Evolutionary conservation across 2,797 vertebrate species (phyloP), one percentile per base, ranked within the genome.

Genomic region (Cheirogaleus major): DNA sequence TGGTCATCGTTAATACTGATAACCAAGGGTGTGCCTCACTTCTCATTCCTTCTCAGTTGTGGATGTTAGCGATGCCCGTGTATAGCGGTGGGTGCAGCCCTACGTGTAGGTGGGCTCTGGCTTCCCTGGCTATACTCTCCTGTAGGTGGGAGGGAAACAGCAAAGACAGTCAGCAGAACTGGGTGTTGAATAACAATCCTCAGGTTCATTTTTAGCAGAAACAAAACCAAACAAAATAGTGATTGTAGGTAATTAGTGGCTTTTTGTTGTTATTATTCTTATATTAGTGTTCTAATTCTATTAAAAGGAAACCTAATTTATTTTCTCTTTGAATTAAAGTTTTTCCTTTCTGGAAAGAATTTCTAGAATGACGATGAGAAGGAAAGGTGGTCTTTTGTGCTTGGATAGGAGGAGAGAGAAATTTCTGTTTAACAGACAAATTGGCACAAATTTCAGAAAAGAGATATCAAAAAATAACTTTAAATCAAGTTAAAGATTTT

Each of bases 241-340:
- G 55, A 86, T 76, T 63, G 1, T 35, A 55, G 61, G 27, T 32
- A 93, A 23, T 83, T 50, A 57, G 30, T 57, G 57, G 43, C 38
- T 85, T 65, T 75, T 79, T n/a, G 1, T 61, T 87, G 0, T 89
- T 92, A 32, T 3, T 73, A 2, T 78, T 84, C 61, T 86, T 45
- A 9, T 91, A 27, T 76, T 91, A 78, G 55, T 95, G 35, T 11
- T 91, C 11, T 79, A 76, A 14, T 93, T 80, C 82, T 76, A 12
- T 84, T 73, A 69, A 69, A 82, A 63, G 81, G 41, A 85, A 93
- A 76, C 23, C 81, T 25, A 94, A 82, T 61, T 45, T 73, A 57
- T 76, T 67, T 75, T 93, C 23, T 88, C 22, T 84, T 80, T 90
- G 63, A 92, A 78, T 94, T 93, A 13, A 69, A 38, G 20, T 85